Base-by-base conservation (phyloP, 2,888 invertebrate species). In the Erebia palarica region DNA sequence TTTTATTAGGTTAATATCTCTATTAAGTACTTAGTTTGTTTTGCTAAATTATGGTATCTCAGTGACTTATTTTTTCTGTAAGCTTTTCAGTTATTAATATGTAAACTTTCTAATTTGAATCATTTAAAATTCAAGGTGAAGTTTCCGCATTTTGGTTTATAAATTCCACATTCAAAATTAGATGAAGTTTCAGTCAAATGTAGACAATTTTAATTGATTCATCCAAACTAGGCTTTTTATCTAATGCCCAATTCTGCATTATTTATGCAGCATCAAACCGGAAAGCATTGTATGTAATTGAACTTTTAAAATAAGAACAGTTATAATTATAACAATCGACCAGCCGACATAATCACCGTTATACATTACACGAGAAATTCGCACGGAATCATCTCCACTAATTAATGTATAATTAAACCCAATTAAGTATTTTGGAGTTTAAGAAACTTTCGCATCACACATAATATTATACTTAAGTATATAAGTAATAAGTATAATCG, bases 371-470 rank as follows among this genome's bases (percentile, higher is more conserved):
- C 70, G 68, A 61, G 70, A 73, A 71, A 67, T 70, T 75, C 75
- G 74, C 75, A 76, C 75, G 75, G 72, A 75, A 72, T 70, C 72
- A 75, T 72, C 73, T 71, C 68, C 61, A 65, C 74, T 76, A 77
- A 77, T 78, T 76, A 77, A 73, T 63, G 69, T 44, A 60, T 69
- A 76, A 77, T 78, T 74, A 73, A 76, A 73, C 64, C 74, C 75
- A 78, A 75, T 78, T 73, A 72, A 68, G 66, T 59, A 68, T 51
- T 69, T 75, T 69, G 60, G 72, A 67, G 58, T 69, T 67, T 60
- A 72, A 63, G 77, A 77, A 77, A 75, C 74, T 75, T 69, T 70
- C 76, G 65, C 70, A 68, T 74, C 71, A 73, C 74, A 53, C 63
- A 53, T 61, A 53, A 70, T 70, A 74, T 70, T 68, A 71, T 42